Evolutionary conservation across 2,113 vertebrate genomes (phyloP).

Genomic region (Sceloporus undulatus): DNA sequence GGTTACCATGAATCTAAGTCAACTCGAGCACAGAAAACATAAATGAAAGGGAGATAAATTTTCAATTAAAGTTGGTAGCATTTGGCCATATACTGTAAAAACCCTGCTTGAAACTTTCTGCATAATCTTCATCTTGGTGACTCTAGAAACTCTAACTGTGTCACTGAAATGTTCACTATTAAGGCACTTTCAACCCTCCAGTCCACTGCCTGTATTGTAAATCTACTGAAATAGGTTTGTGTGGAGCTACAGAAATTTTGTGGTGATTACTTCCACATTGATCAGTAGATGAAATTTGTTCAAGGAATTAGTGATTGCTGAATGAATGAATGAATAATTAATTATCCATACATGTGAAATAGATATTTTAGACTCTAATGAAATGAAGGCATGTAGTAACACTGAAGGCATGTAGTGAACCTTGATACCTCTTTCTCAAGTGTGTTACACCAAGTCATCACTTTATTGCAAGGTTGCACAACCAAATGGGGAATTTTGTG

Average conservation of each 20-base stretch:
- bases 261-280: neutral
- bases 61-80: neutral
- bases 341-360: neutral
- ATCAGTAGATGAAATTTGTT: neutral
- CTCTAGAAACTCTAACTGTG: neutral
- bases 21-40: neutral
- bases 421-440: too few species aligned
- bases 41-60: neutral
- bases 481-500: too few species aligned
- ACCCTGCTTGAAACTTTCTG: neutral
- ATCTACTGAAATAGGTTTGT: neutral
- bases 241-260: neutral
- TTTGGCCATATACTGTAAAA: neutral
- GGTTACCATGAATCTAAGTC: too few species aligned
- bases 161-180: neutral
- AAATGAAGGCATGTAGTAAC: too few species aligned
- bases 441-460: too few species aligned
- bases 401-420: too few species aligned
- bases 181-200: neutral
- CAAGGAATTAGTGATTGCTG: neutral
- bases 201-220: neutral
- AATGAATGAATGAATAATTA: conserved; percentile 1
- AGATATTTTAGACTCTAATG: neutral
- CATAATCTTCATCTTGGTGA: neutral
- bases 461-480: too few species aligned